Percentiles rank a stretch among this genome's conserved stretches.
Conservation (phyloP, 2,113 vertebrate species). For the Halcyon malimbica region DNA sequence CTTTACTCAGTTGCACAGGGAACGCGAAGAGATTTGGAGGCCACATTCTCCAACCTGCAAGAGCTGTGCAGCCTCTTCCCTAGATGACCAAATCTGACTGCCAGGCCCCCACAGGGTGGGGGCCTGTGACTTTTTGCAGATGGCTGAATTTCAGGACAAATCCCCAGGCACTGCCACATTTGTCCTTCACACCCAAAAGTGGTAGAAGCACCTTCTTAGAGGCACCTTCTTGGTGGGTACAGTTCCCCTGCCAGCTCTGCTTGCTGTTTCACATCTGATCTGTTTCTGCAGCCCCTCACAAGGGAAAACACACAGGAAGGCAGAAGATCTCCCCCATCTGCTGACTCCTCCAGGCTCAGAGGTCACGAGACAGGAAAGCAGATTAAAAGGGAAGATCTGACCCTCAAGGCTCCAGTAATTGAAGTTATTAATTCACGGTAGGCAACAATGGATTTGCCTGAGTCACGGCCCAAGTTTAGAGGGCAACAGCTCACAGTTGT, state of each 20-base stretch:
- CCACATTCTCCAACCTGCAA: rapidly evolving
- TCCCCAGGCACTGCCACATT: neutral
- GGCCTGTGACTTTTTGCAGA: neutral
- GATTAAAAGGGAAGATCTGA: conserved; percentile 30
- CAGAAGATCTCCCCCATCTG: neutral
- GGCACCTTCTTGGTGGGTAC: neutral
- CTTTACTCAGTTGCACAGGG: neutral
- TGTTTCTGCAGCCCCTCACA: neutral
- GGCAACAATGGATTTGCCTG: neutral
- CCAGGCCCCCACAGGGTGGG: neutral
- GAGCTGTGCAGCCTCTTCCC: neutral
- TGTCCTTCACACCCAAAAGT: neutral
- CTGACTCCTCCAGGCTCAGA: neutral
- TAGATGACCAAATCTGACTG: neutral
- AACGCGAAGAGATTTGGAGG: neutral
- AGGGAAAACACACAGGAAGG: neutral
- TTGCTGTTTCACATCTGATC: neutral
- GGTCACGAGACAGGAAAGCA: neutral
- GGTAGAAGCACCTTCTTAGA: neutral
- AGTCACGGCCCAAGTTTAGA: neutral
- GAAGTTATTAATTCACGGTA: neutral
- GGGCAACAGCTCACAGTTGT: neutral
- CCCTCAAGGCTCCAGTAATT: neutral
- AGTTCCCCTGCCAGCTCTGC: neutral
- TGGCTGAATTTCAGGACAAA: neutral